Conservation (phyloP, 2,888 invertebrate species). For the Stratiomys singularior region DNA sequence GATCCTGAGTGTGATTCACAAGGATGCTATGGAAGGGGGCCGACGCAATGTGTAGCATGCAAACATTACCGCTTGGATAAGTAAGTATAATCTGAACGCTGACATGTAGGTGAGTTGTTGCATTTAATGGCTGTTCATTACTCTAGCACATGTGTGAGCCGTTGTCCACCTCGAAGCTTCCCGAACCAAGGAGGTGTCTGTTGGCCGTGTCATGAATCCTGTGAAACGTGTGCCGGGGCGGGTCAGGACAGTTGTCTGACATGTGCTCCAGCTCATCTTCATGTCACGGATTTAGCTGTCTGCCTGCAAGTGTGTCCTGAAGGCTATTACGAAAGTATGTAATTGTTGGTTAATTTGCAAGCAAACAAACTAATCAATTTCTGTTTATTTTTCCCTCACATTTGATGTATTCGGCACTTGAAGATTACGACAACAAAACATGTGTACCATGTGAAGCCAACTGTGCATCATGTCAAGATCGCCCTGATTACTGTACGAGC, state of each 20-base stretch:
- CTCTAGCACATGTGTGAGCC: constrained; percentile 85
- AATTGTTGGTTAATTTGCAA: neutral
- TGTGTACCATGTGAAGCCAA: constrained; percentile 88
- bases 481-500: constrained; percentile 84
- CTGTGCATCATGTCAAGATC: constrained; percentile 85
- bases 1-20: constrained; percentile 86
- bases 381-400: neutral
- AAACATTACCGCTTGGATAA: constrained; percentile 83
- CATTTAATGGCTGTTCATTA: no score
- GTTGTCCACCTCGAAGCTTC: constrained; percentile 86
- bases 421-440: constrained; percentile 76
- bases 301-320: constrained; percentile 90
- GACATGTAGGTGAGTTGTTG: constrained; percentile 5
- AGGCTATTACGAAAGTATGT: constrained; percentile 85
- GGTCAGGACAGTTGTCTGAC: constrained; percentile 87
- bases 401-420: neutral
- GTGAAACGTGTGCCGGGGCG: constrained; percentile 88
- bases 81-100: constrained; percentile 65
- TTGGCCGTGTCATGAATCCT: constrained; percentile 89
- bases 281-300: constrained; percentile 85
- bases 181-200: constrained; percentile 83
- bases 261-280: constrained; percentile 84
- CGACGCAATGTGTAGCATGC: constrained; percentile 85
- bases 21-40: constrained; percentile 87
- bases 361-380: neutral